Conservation (phyloP, 1,140 invertebrate genomes). For the Holcopasites calliopsidis region DNA sequence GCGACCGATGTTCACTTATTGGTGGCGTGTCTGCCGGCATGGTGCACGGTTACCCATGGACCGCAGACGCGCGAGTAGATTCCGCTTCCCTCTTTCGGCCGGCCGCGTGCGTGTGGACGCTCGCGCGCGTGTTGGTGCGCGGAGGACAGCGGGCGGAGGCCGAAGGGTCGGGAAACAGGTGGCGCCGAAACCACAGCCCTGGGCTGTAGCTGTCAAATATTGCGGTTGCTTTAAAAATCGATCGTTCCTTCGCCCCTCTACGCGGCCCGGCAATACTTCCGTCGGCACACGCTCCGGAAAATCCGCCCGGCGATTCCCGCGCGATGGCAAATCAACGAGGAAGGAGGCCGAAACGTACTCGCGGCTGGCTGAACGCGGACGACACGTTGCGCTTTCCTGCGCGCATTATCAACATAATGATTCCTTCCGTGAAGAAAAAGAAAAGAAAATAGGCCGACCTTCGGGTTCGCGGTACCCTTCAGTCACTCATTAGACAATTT, state of each 20-base stretch:
- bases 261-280: conserved; percentile 33
- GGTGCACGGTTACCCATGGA: conserved; percentile 72
- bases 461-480: conserved; percentile 67
- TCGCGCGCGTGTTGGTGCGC: conserved; percentile 18
- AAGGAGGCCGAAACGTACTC: background rate
- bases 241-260: conserved; percentile 55
- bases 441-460: conserved; percentile 69
- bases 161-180: conserved; percentile 76
- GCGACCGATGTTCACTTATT: conserved; percentile 79
- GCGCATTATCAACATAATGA: conserved; percentile 35
- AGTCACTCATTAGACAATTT: conserved; percentile 78
- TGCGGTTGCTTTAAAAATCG: conserved; percentile 78
- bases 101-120: background rate
- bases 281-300: conserved; percentile 23
- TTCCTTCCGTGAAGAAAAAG: conserved; percentile 61
- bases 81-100: conserved; percentile 48
- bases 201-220: conserved; percentile 77
- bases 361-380: background rate
- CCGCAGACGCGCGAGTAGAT: conserved; percentile 58
- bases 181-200: conserved; percentile 74
- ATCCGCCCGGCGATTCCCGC: conserved; percentile 8
- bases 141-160: conserved; percentile 42
- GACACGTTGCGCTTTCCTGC: background rate
- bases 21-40: conserved; percentile 79
- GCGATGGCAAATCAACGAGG: too few species aligned